Evolutionary conservation across 2,797 vertebrate species (phyloP).

Genomic region (Tragopan temminckii): DNA sequence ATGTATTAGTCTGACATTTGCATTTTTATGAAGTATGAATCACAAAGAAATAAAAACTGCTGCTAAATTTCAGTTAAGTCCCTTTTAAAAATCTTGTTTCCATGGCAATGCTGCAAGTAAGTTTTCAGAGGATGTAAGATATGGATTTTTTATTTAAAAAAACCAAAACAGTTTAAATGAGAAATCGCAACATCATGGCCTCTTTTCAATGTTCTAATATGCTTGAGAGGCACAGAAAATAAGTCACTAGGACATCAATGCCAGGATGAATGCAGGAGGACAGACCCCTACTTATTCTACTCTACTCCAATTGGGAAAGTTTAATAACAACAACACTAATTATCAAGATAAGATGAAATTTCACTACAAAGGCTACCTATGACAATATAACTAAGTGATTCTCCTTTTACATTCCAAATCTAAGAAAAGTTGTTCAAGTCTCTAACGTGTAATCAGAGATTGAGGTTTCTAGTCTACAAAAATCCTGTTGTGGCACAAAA

Average conservation of each 20-base stretch:
- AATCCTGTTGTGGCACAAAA: conserved; percentile 82
- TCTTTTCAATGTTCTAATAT: conserved; percentile 79
- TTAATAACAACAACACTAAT: conserved; percentile 71
- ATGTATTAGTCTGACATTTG: conserved; percentile 84
- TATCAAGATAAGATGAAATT: conserved; percentile 69
- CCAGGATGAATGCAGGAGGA: conserved; percentile 31
- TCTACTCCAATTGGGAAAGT: conserved; percentile 67
- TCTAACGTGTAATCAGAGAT: conserved; percentile 85
- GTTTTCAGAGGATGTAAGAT: conserved; percentile 82
- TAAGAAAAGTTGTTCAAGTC: conserved; percentile 80
- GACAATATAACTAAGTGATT: conserved; percentile 74
- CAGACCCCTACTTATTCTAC: conserved; percentile 40
- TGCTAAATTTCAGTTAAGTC: conserved; percentile 84
- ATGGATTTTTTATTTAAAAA: conserved; percentile 80
- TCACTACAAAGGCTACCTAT: conserved; percentile 66
- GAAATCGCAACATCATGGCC: conserved; percentile 78
- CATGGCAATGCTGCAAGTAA: conserved; percentile 83
- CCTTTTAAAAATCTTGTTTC: conserved; percentile 85
- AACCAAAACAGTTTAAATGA: conserved; percentile 75
- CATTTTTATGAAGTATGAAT: conserved; percentile 87
- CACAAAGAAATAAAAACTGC: conserved; percentile 86
- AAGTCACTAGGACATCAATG: conserved; percentile 65
- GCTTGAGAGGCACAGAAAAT: conserved; percentile 76
- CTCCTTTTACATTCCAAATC: conserved; percentile 76
- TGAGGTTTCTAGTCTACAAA: conserved; percentile 87